These are phyloP conservation scores for Linnaemya tessellans DNA, from an alignment of 2,888 invertebrate species.

Conservation along the genomic window DNA sequence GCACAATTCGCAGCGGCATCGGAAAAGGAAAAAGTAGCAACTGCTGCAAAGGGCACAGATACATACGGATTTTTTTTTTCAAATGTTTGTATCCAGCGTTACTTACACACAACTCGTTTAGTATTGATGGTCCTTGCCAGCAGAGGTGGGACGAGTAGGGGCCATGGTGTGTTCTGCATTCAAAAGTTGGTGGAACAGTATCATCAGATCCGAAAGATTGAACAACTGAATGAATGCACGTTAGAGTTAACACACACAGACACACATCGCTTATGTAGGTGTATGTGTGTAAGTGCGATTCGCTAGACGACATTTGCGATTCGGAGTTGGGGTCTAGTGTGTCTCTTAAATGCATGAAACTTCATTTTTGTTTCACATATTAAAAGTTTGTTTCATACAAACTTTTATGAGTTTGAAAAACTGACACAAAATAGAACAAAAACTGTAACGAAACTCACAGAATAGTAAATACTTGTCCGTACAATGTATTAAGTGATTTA, in stretches of 20 bases:
- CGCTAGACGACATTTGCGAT: slow-evolving; percentile 15
- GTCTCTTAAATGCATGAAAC: slow-evolving; percentile 41
- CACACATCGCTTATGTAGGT: neutral
- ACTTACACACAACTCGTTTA: slow-evolving; percentile 57
- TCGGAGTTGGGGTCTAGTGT: slow-evolving; percentile 16
- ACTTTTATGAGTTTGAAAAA: slow-evolving; percentile 63
- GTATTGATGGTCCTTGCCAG: slow-evolving; percentile 34
- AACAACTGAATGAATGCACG: slow-evolving; percentile 13
- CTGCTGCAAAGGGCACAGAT: slow-evolving; percentile 10
- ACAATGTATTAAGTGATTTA: slow-evolving; percentile 63
- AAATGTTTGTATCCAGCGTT: slow-evolving; percentile 36
- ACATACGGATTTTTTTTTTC: slow-evolving; percentile 22
- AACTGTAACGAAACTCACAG: slow-evolving; percentile 20
- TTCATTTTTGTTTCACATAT: slow-evolving; percentile 52
- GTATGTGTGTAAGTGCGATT: neutral
- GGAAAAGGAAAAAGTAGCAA: slow-evolving; percentile 17
- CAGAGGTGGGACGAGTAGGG: neutral
- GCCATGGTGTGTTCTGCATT: slow-evolving; percentile 46
- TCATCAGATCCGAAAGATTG: slow-evolving; percentile 35
- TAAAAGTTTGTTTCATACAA: slow-evolving; percentile 65
- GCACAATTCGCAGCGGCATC: neutral
- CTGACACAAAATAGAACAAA: slow-evolving; percentile 46
- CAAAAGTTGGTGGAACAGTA: slow-evolving; percentile 54
- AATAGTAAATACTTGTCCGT: slow-evolving; percentile 43
- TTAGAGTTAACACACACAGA: neutral